These are phyloP conservation scores for Mergus octosetaceus DNA, from an alignment of 2,797 vertebrate genomes.

Conservation along the genomic window DNA sequence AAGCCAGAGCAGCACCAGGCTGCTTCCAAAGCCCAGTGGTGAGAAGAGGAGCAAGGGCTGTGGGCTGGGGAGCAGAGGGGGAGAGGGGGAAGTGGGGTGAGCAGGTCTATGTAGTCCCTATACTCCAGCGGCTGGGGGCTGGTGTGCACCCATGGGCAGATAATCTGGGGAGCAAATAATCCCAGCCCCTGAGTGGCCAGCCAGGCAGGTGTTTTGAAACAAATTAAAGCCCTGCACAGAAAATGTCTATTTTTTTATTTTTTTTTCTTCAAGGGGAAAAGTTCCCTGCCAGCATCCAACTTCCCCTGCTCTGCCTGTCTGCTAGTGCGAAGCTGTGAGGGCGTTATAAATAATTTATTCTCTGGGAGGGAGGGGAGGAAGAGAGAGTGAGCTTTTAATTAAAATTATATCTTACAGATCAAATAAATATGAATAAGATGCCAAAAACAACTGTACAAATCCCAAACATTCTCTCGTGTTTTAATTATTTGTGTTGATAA, in stretches of 20 bases:
- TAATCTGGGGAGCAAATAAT: not conserved
- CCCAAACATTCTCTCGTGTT: conserved; percentile 63
- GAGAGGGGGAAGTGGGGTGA: not conserved
- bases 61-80: not conserved
- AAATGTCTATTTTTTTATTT: not conserved
- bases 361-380: not conserved
- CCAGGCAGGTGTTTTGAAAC: not conserved
- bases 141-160: too few species aligned
- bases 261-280: not conserved
- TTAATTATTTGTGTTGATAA: conserved; percentile 66
- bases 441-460: conserved; percentile 54
- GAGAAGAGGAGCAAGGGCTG: not conserved
- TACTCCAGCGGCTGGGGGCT: not conserved
- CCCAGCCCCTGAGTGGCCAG: not conserved
- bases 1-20: not conserved
- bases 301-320: fast-evolving
- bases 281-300: not conserved
- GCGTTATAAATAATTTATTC: conserved; percentile 42
- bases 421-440: conserved; percentile 65
- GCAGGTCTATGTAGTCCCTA: conserved; percentile 13
- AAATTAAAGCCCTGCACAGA: fast-evolving
- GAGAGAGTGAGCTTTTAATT: conserved; percentile 52
- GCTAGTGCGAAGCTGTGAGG: not conserved
- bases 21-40: not conserved
- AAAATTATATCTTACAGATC: conserved; percentile 63